Base-by-base conservation (phyloP, 2,113 vertebrate species). In the Turdus rufiventris region DNA sequence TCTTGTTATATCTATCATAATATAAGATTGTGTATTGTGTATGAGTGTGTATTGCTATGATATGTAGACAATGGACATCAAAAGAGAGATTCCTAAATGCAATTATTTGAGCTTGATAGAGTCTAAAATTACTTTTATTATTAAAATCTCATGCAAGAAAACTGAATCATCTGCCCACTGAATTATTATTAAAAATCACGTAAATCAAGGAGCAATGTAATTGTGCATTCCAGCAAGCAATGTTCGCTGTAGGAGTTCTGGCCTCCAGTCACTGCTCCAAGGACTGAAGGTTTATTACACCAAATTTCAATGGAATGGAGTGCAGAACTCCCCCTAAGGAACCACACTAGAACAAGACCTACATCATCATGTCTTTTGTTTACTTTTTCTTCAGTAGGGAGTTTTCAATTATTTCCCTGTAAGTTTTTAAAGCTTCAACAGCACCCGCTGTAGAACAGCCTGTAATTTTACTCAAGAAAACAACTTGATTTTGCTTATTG, bases 301-400 rank as follows among this genome's bases (percentile, higher is more conserved):
- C 48, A 85, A 79, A 68, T 6, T 78, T 68, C 40, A 14, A 14
- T 45, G 28, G 6, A 82, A 3, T 21, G 2, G 18, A 62, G 18
- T 3, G 8, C 25, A 57, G 60, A 74, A 81, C 4, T 18, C 26
- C 3, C 5, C 25, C 29, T 54, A 53, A 88, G 38, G 28, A 71
- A 16, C 1, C 3, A 78, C 18, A 7, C 3, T n/a, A 18, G 10
- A 18, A 34, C 0, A 0, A 2, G n/a, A 43, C 28, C 20, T 43
- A 61, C 14, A 83, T 2, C 8, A 79, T 72, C 14, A 16, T 17
- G 10, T 34, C 10, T 75, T 89, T 54, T 80, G 7, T 54, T 89
- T 62, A 24, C 3, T 53, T 3, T 65, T 74, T 93, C 38, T 88
- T 82, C 26, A 85, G 31, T 31, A 72, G 63, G 8, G 14, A 61